A percentile compares a stretch with the other conserved stretches of the same genome.
Conservation (phyloP, 2,888 invertebrate species). For the Noctua janthina region DNA sequence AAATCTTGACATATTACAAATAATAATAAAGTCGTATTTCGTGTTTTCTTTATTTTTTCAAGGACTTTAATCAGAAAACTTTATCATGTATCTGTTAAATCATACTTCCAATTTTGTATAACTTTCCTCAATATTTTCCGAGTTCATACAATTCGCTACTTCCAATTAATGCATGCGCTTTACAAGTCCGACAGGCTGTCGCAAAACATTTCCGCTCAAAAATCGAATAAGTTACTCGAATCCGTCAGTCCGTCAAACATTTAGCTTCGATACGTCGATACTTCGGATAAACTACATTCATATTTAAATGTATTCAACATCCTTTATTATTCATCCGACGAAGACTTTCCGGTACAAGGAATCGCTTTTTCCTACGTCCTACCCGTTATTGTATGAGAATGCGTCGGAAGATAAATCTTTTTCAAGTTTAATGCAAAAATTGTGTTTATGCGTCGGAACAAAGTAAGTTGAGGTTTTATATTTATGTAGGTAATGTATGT, state of each 20-base stretch:
- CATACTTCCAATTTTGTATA: neutral
- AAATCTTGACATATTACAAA: neutral
- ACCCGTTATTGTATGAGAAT: conserved; percentile 74
- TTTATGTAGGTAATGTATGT: conserved; percentile 8
- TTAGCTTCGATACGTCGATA: conserved; percentile 59
- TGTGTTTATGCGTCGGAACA: conserved; percentile 71
- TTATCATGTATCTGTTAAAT: neutral
- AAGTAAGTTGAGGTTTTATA: conserved; percentile 54
- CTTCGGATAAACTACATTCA: conserved; percentile 68
- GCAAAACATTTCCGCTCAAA: conserved; percentile 25
- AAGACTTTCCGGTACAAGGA: conserved; percentile 74
- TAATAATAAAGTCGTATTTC: neutral
- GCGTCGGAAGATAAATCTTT: conserved; percentile 75
- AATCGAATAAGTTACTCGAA: conserved; percentile 27
- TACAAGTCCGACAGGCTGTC: neutral
- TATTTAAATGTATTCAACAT: conserved; percentile 74
- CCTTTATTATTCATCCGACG: conserved; percentile 72
- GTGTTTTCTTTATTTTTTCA: neutral
- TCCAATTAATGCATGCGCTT: conserved; percentile 3
- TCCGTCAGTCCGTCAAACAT: conserved; percentile 50
- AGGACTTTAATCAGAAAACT: neutral
- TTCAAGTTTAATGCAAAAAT: conserved; percentile 79
- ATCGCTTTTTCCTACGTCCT: conserved; percentile 74
- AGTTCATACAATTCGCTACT: neutral
- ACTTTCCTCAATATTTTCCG: neutral